phyloP scores from a whole-genome alignment of 2,888 invertebrate genomes.

The Stenurella melanura region DNA sequence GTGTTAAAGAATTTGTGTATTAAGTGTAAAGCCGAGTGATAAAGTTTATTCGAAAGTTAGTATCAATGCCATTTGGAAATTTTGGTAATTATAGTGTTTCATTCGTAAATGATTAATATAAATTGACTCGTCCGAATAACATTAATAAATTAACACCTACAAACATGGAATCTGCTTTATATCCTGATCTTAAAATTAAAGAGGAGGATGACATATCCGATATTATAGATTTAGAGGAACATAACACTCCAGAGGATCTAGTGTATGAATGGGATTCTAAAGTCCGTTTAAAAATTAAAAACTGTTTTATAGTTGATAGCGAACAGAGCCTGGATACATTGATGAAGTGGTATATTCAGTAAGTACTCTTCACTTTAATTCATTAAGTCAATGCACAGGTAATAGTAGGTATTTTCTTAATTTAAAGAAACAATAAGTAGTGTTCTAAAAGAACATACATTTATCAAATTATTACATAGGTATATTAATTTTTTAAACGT shows the following conservation, averaged over 20 bases:
- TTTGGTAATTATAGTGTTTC: constrained; percentile 22
- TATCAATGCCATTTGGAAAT: constrained; percentile 24
- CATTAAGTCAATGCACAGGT: too few relatives aligned
- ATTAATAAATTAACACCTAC: background rate
- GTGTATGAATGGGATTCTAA: constrained; percentile 58
- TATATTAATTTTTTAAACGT: too few relatives aligned
- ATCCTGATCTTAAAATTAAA: constrained; percentile 17
- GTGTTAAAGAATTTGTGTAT: constrained; percentile 11
- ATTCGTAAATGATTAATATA: constrained; percentile 26
- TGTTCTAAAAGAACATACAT: too few relatives aligned
- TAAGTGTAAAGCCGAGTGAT: constrained; percentile 2
- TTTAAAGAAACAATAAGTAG: too few relatives aligned
- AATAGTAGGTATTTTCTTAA: too few relatives aligned
- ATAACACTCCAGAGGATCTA: constrained; percentile 49
- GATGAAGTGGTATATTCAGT: constrained; percentile 61
- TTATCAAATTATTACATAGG: too few relatives aligned
- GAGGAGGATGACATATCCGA: constrained; percentile 17
- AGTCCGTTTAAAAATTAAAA: constrained; percentile 53
- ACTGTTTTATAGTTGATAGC: constrained; percentile 50
- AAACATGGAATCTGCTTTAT: background rate
- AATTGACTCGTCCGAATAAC: background rate
- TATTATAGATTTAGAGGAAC: constrained; percentile 40
- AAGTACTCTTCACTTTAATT: constrained; percentile 47
- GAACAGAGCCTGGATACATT: constrained; percentile 54
- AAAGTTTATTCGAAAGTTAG: background rate